Conservation (phyloP, 2,888 invertebrate species). For the Pristionchus fissidentatus region DNA sequence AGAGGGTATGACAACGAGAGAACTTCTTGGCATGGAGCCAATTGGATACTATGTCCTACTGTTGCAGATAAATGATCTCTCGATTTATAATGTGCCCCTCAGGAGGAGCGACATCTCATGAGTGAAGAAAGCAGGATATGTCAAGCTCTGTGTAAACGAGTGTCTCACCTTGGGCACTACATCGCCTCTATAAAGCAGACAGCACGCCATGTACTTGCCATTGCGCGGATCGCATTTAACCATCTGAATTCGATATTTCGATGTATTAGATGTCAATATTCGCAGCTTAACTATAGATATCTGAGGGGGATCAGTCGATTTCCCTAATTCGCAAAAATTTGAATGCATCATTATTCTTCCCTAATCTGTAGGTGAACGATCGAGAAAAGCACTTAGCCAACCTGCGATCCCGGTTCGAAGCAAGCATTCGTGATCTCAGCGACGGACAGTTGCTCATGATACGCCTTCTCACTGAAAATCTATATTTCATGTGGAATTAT, state of each 20-base stretch:
- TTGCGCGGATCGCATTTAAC: slow-evolving; percentile 79
- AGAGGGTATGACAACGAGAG: no score
- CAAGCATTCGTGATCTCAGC: slow-evolving; percentile 92
- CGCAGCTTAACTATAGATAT: no score
- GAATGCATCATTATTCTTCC: background rate
- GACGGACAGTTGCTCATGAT: slow-evolving; percentile 73
- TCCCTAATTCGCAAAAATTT: no score
- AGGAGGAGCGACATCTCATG: no score
- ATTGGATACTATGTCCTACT: no score
- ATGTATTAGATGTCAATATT: no score
- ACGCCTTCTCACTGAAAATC: slow-evolving; percentile 55
- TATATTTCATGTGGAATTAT: slow-evolving; percentile 52
- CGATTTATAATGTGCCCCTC: no score
- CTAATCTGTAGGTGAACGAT: no score
- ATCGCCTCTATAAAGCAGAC: slow-evolving; percentile 76
- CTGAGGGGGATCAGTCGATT: no score
- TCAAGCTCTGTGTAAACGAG: background rate
- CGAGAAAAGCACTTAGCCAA: background rate
- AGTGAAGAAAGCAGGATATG: no score
- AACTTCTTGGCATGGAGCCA: no score
- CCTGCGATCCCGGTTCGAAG: slow-evolving; percentile 83
- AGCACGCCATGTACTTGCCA: slow-evolving; percentile 78
- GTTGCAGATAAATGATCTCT: no score
- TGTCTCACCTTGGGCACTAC: slow-evolving; percentile 62
- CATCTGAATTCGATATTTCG: slow-evolving; percentile 61